phyloP scores from a whole-genome alignment of 2,888 invertebrate species.

The Tipula confusa region DNA sequence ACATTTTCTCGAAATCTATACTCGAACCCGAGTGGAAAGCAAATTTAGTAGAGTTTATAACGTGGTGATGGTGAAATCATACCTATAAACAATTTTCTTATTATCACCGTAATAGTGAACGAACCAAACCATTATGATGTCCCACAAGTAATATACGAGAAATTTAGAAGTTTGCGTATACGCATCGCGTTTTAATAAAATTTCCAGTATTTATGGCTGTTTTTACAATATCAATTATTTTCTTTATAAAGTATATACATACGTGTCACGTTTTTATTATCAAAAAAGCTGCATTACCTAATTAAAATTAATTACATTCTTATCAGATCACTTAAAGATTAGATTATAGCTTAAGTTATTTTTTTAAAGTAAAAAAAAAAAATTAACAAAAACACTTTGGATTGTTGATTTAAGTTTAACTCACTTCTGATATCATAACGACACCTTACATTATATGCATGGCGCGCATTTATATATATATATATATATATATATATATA shows the following conservation, averaged over 20 bases:
- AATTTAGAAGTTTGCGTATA: background rate
- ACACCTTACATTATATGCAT: background rate
- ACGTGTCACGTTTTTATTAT: background rate
- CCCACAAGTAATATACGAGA: no score
- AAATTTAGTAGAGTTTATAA: background rate
- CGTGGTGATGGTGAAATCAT: background rate
- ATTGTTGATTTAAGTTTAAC: background rate
- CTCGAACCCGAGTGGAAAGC: background rate
- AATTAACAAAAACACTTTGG: background rate
- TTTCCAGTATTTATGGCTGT: background rate
- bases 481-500: no score
- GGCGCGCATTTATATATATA: background rate
- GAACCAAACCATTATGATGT: background rate
- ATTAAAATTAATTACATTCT: slow-evolving; percentile 31
- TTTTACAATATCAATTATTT: background rate
- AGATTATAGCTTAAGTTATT: slow-evolving; percentile 30
- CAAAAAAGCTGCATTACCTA: slow-evolving; percentile 30
- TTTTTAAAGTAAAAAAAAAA: background rate
- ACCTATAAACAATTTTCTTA: background rate
- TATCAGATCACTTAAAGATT: slow-evolving; percentile 31
- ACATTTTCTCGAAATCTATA: background rate
- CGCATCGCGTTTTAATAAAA: background rate
- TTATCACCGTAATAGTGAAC: no score
- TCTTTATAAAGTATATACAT: background rate
- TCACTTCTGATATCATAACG: background rate